Base-by-base conservation (phyloP, 1,140 invertebrate genomes). In the Zaprionus inermis region DNA sequence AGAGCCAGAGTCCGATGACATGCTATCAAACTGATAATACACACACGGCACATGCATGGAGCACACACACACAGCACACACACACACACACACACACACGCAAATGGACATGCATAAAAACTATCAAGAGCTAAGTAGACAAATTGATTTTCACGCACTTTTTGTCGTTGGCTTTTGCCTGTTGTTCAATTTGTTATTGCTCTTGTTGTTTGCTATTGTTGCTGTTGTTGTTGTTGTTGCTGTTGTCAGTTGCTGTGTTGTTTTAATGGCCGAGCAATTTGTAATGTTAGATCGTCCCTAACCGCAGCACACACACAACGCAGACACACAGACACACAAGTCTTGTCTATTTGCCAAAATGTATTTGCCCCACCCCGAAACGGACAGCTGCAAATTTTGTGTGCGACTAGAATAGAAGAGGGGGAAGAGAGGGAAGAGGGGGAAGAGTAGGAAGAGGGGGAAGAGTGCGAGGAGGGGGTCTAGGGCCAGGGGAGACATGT, bases 141-240 rank as follows among this genome's bases (percentile, higher is more conserved):
- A 75, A 75, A 71, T 75, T 75, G 72, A 71, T 71, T 75, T 65
- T 75, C 55, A 75, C 72, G 55, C 72, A 75, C 55, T 71, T 75
- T 75, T 75, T 75, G 60, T 71, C 65, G 64, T 75, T 58, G 63
- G 63, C 46, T 73, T 55, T 73, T 57, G 52, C 32, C 18, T 46
- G 49, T 63, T 63, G 59, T 63, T 59, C 64, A 44, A 67, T 67
- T 68, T 64, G 67, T 55, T 58, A 58, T 63, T 34, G 36, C 20
- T 46, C 2, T 36, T 68, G 20, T 60, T 60, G 46, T 16, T 44
- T 28, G 14, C 52, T 24, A 2, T 38, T 52, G 18, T 55, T 64
- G 44, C 18, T 14, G 20, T 49, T 64, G 60, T 18, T 16, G 12
- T 55, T 56, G 66, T 38, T 70, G 57, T 44, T 32, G 22, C 34